Base-by-base conservation (phyloP, 2,113 vertebrate genomes). In the Cyanoderma ruficeps region DNA sequence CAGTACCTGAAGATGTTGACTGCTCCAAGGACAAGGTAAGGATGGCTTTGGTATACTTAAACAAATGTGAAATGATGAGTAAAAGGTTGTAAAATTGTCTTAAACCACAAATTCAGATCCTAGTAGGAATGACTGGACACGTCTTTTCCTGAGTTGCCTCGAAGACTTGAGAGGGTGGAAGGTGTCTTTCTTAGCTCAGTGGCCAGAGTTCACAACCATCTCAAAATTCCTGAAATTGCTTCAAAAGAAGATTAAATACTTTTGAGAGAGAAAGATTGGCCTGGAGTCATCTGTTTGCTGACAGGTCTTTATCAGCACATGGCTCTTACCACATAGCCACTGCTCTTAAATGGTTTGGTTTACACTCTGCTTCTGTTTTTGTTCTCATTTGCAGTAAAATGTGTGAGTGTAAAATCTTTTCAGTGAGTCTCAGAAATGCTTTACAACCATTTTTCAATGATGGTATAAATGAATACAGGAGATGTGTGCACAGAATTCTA, bases 241-340 rank as follows among this genome's bases (percentile, higher is more conserved):
- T 80, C 35, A 28, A 56, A 91, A 83, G 28, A 88, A 59, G 13
- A 74, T 15, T 7, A 92, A 65, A 52, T 87, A 21, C 37, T 82
- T 90, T 57, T 31, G 70, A 63, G 42, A 67, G 20, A 52, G 42
- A 69, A 11, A 35, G 5, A 27, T n/a, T 0, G 0, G 12, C 16
- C 31, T 53, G n/a, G 22, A 83, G 14, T 72, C 27, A 39, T 28
- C 46, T 64, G 14, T 65, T 75, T 71, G 8, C 60, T 67, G 22
- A 16, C 23, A 80, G 35, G 13, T 83, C 53, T 83, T 80, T 56
- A 24, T 42, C 67, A 56, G 20, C 27, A 61, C 9, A 7, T 46
- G 41, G 23, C 9, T 83, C 44, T 65, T 11, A 57, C 9, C 16
- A 19, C 3, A 2, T 11, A 83, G 46, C 35, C 15, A 59, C 13